Conservation (phyloP, 2,888 invertebrate genomes). For the Aleiodes leptofemur region DNA sequence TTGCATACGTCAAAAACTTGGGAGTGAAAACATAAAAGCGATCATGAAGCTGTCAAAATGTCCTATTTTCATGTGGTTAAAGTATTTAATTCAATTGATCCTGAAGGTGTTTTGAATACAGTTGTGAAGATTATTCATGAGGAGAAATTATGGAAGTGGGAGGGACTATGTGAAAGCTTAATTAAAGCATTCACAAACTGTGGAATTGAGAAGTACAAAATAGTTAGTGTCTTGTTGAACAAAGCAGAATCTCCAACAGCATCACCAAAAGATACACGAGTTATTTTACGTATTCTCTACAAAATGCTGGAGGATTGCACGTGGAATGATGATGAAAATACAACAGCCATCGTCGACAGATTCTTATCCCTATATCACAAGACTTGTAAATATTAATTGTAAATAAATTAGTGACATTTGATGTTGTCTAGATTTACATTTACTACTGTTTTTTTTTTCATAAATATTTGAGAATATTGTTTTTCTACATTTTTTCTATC, state of each 20-base stretch:
- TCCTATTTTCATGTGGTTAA: slow-evolving; percentile 60
- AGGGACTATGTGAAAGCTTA: slow-evolving; percentile 71
- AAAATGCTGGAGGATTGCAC: slow-evolving; percentile 75
- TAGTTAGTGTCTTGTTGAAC: slow-evolving; percentile 61
- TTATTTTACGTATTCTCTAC: slow-evolving; percentile 77
- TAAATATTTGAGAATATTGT: too few species aligned
- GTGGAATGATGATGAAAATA: slow-evolving; percentile 75
- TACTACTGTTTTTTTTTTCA: too few species aligned
- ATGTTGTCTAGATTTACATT: not conserved
- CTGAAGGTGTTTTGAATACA: slow-evolving; percentile 68
- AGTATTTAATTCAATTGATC: slow-evolving; percentile 57
- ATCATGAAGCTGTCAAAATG: slow-evolving; percentile 57
- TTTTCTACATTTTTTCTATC: too few species aligned
- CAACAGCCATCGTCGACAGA: slow-evolving; percentile 74
- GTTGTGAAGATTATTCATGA: slow-evolving; percentile 72
- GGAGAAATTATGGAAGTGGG: slow-evolving; percentile 74
- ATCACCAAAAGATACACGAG: slow-evolving; percentile 73
- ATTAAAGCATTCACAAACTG: slow-evolving; percentile 64
- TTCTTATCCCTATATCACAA: slow-evolving; percentile 76
- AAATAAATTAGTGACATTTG: slow-evolving; percentile 8
- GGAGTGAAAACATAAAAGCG: slow-evolving; percentile 60
- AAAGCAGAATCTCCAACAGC: slow-evolving; percentile 60
- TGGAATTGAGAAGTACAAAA: slow-evolving; percentile 56
- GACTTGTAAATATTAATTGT: slow-evolving; percentile 10
- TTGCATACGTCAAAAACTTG: slow-evolving; percentile 50